Conservation (phyloP, 1,140 invertebrate genomes). For the Drosophila miranda region DNA sequence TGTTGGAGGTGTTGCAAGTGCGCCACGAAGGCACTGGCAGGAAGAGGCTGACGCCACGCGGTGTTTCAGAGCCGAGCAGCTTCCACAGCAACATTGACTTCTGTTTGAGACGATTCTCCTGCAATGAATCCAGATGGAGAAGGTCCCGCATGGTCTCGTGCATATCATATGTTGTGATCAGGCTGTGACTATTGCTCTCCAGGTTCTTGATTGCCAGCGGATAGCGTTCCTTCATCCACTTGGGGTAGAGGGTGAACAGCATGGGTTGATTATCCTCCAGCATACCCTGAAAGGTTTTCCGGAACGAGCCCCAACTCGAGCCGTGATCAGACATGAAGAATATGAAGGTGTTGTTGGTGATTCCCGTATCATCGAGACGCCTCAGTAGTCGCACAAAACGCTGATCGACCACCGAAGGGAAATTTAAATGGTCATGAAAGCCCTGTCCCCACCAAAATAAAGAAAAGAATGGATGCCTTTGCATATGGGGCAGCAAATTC, state of each 20-base stretch:
- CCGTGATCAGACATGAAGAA: slow-evolving; percentile 46
- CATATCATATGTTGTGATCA: slow-evolving; percentile 92
- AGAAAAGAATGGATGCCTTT: slow-evolving; percentile 34
- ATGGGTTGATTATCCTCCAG: slow-evolving; percentile 93
- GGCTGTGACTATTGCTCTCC: slow-evolving; percentile 86
- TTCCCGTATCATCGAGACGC: slow-evolving; percentile 10
- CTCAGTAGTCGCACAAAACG: neutral
- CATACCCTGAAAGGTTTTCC: slow-evolving; percentile 88
- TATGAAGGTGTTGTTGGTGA: slow-evolving; percentile 39
- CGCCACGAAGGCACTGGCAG: slow-evolving; percentile 12
- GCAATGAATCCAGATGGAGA: slow-evolving; percentile 80
- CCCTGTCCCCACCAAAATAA: slow-evolving; percentile 41
- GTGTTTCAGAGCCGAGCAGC: neutral
- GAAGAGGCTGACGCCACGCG: slow-evolving; percentile 18
- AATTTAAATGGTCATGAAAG: slow-evolving; percentile 37
- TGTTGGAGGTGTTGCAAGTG: slow-evolving; percentile 19
- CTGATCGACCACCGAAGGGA: slow-evolving; percentile 6
- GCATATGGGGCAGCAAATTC: slow-evolving; percentile 86
- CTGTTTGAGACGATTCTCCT: slow-evolving; percentile 41
- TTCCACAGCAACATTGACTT: neutral
- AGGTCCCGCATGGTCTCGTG: slow-evolving; percentile 86
- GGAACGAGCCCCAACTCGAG: slow-evolving; percentile 21
- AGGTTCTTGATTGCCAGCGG: slow-evolving; percentile 86
- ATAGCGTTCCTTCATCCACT: slow-evolving; percentile 86
- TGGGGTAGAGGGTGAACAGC: slow-evolving; percentile 89